Evolutionary conservation across 2,113 vertebrate species (phyloP).

Genomic region (Psettodes erumei): DNA sequence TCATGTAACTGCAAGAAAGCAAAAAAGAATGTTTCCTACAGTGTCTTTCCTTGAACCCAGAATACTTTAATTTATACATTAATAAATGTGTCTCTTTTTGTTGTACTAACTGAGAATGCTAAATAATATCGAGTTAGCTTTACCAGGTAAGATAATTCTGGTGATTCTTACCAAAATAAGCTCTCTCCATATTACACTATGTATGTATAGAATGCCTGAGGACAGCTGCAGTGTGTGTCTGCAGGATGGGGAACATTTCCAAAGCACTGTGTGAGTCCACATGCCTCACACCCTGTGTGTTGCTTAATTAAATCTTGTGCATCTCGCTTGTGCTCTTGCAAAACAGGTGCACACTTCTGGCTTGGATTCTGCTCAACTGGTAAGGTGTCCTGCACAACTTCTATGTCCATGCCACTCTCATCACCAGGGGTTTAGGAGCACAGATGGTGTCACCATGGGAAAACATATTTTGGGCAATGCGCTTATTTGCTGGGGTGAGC

Average conservation of each 20-base stretch:
- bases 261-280: slow-evolving; percentile 24
- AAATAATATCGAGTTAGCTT: not conserved
- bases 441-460: not conserved
- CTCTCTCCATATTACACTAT: not conserved
- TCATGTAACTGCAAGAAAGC: not conserved
- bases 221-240: slow-evolving; percentile 17
- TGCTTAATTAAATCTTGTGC: slow-evolving; percentile 35
- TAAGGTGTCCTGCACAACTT: not conserved
- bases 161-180: not conserved
- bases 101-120: too few relatives aligned
- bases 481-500: too few relatives aligned
- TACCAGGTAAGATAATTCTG: not conserved
- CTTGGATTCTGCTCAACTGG: not conserved
- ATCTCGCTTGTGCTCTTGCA: not conserved
- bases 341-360: slow-evolving; percentile 13
- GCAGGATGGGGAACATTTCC: slow-evolving; percentile 28
- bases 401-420: not conserved
- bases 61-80: too few relatives aligned
- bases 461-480: too few relatives aligned
- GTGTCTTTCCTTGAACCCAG: not conserved
- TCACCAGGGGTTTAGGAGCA: not conserved
- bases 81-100: not conserved
- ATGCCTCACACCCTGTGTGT: slow-evolving; percentile 21
- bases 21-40: not conserved
- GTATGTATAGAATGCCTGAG: not conserved